Evolutionary conservation across 35 echinoderm and acorn worm genomes (phyloP), one percentile per base, ranked within the genome.

Genomic region (Amphiura filiformis): DNA sequence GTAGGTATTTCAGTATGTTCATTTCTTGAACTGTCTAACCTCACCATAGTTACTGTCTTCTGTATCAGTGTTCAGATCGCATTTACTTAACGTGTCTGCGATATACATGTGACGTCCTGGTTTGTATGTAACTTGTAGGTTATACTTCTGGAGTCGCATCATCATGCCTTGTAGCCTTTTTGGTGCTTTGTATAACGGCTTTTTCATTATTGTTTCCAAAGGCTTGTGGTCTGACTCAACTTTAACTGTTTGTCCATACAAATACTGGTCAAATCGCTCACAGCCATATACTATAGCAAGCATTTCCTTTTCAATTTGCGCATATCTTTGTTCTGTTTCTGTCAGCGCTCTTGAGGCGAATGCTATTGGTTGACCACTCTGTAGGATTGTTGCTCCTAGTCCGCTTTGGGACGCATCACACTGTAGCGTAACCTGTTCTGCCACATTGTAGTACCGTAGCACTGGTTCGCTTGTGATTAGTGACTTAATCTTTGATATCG

Each of bases 191-290:
- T 87, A 80, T 15, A 93, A 32, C 0, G 87, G 84, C 49, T 90
- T 97, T 18, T 82, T 52, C 82, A 89, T 75, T 15, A 93, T 90
- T n/a, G 90, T 79, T 34, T 97, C 77, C 0, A 96, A 70, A 26
- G 88, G 94, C 78, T 90, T 96, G 83, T 96, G 90, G 39, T 96
- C 94, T 13, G 86, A 57, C 0, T 93, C 31, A 23, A 93, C 65
- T 26, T 39, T 78, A 9, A 96, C 91, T 31, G 30, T 61, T 44
- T 89, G 83, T 0, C 88, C 91, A 77, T 91, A 97, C 1, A 93
- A 80, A 37, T 91, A 97, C 28, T 89, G 79, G 26, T 41, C 18
- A 88, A 80, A 80, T 39, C 78, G 78, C 35, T 83, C 32, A 39
- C 38, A 83, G 1, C 81, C 81, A 57, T 49, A 83, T 31, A 49